phyloP scores from a whole-genome alignment of 2,797 vertebrate genomes.

The Pipistrellus pipistrellus region DNA sequence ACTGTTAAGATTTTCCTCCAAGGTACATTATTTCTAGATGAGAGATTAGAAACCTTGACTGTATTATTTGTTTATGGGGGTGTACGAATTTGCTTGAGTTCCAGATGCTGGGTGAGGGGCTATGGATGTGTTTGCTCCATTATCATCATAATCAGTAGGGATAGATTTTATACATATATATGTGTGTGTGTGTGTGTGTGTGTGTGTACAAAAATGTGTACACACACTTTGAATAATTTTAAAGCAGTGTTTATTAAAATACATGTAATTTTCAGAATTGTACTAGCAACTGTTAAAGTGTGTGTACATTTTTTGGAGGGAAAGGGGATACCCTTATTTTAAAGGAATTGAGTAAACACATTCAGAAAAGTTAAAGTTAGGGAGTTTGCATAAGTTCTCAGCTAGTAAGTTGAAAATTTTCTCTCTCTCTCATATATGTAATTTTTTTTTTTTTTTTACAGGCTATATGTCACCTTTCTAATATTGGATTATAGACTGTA shows the following conservation, averaged over 20 bases:
- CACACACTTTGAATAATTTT: too few species aligned
- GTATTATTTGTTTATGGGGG: conserved; percentile 4
- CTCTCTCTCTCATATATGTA: too few species aligned
- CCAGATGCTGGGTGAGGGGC: not conserved
- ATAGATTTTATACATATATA: not conserved
- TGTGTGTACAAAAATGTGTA: too few species aligned
- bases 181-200: too few species aligned
- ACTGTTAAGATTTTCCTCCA: not conserved
- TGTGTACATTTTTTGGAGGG: too few species aligned
- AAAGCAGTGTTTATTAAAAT: too few species aligned
- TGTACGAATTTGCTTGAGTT: conserved; percentile 33
- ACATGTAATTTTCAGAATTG: too few species aligned
- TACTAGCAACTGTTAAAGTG: too few species aligned
- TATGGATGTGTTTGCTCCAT: not conserved
- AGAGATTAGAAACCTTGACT: conserved; percentile 9
- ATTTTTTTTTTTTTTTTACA: not conserved
- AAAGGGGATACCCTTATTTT: not conserved
- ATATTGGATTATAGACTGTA: not conserved
- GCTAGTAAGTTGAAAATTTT: not conserved
- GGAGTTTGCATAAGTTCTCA: not conserved
- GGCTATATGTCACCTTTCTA: not conserved
- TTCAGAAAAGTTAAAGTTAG: not conserved
- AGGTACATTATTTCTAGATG: not conserved
- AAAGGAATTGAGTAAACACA: not conserved
- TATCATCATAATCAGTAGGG: not conserved